Evolutionary conservation across 2,888 invertebrate genomes (phyloP).

Genomic region (Julus scandinavius): DNA sequence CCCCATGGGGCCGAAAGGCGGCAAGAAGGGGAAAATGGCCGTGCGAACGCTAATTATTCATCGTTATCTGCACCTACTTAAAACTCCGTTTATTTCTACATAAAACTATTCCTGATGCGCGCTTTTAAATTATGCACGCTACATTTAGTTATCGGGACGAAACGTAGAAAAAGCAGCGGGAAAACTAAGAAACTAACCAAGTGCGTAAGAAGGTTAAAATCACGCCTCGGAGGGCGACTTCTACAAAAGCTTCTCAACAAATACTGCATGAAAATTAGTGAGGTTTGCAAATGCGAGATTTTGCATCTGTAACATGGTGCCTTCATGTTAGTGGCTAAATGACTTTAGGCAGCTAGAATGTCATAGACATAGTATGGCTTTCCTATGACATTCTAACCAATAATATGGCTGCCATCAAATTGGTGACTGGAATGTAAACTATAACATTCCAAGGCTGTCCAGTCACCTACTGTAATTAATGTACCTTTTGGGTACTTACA

Average conservation of each 20-base stretch:
- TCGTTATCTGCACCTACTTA: constrained; percentile 42
- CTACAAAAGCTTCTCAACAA: neutral
- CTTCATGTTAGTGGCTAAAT: too few species aligned
- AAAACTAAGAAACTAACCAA: constrained; percentile 7
- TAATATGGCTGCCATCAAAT: too few species aligned
- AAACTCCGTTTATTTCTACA: constrained; percentile 39
- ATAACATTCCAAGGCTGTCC: too few species aligned
- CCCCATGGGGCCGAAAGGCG: constrained; percentile 11
- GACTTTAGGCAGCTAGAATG: too few species aligned
- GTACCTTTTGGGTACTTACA: too few species aligned
- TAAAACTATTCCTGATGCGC: constrained; percentile 21
- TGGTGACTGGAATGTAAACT: too few species aligned
- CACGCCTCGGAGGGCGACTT: neutral
- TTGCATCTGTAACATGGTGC: too few species aligned
- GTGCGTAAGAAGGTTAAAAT: neutral
- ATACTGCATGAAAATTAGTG: neutral
- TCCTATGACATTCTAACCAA: too few species aligned
- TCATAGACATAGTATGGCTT: too few species aligned
- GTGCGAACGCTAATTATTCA: constrained; percentile 30
- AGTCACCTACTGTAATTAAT: too few species aligned
- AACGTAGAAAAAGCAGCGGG: neutral
- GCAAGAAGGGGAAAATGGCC: constrained; percentile 36
- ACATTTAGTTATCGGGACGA: constrained; percentile 35
- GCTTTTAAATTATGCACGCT: constrained; percentile 42
- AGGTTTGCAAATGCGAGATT: neutral